Evolutionary conservation across 2,888 invertebrate genomes (phyloP), one percentile per base, ranked within the genome.

Genomic region (Amorpha juglandis): DNA sequence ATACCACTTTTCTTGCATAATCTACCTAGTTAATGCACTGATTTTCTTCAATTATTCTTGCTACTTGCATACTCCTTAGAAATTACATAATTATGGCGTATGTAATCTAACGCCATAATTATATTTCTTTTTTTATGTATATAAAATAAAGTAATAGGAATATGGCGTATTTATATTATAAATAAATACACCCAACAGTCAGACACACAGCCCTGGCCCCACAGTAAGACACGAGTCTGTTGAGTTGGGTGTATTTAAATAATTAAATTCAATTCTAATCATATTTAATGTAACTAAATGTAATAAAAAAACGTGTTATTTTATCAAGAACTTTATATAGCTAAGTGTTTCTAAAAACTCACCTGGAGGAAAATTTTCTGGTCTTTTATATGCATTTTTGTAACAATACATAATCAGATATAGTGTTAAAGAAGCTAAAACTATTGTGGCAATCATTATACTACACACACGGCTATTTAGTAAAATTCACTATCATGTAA

Each of bases 361-460:
- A 95, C 95, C 95, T 71, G 95, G 95, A 7, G 95, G 95, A 73
- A 94, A 94, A 67, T 94, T 94, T 1, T 84, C 76, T 0, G 94
- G 93, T 72, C 86, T 89, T 48, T 83, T 86, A 51, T 86, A 88
- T 0, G 92, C 92, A 83, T 90, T 90, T 69, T 90, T 80, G 69
- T 88, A 87, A 27, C 82, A 74, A 53, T 80, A 76, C 47, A 87
- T 74, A 69, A 87, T 74, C 42, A 87, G 66, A 16, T 71, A 66
- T 7, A 89, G 71, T 64, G 94, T 76, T 52, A 51, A 19, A 19
- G 63, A 19, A 62, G 21, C 65, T 33, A 33, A 14, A 12, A 69
- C 38, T 48, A 38, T 52, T 45, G 21, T 6, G 2, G 42, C 33
- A 63, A 63, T 48, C 48, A 63, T 63, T 27, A 27, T 42, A 14